Evolutionary conservation across 2,797 vertebrate species (phyloP).

Genomic region (Peromyscus melanophrys): DNA sequence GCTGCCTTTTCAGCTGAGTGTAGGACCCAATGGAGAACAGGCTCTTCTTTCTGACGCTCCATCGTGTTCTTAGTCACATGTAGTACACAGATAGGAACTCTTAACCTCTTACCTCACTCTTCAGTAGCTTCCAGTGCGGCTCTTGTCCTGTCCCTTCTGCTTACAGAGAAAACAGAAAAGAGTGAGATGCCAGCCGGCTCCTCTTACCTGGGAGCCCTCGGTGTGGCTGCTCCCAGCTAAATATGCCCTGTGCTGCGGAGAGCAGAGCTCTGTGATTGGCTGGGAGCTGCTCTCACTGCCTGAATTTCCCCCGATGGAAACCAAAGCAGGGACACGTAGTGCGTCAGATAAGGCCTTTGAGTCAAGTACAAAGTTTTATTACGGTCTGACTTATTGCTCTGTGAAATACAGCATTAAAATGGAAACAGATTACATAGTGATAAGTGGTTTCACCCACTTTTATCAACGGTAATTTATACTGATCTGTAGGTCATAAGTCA

Average conservation of each 20-base stretch:
- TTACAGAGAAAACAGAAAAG: slow-evolving; percentile 55
- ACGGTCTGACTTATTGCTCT: slow-evolving; percentile 87
- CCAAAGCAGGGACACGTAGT: slow-evolving; percentile 83
- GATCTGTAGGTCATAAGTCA: slow-evolving; percentile 71
- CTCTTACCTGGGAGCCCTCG: slow-evolving; percentile 72
- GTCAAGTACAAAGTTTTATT: slow-evolving; percentile 91
- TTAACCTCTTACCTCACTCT: slow-evolving; percentile 74
- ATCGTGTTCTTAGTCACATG: slow-evolving; percentile 47
- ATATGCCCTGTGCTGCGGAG: slow-evolving; percentile 85
- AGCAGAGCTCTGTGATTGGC: slow-evolving; percentile 87
- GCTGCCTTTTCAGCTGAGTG: background rate
- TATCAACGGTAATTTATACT: slow-evolving; percentile 56
- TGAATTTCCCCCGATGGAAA: slow-evolving; percentile 76
- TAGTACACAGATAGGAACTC: slow-evolving; percentile 4
- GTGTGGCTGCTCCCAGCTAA: slow-evolving; percentile 86
- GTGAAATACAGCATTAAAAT: slow-evolving; percentile 84
- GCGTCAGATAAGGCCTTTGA: slow-evolving; percentile 83
- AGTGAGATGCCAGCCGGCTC: slow-evolving; percentile 59
- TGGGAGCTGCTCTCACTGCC: slow-evolving; percentile 82
- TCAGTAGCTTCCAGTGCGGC: background rate
- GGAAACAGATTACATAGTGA: slow-evolving; percentile 85
- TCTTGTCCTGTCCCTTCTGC: slow-evolving; percentile 62
- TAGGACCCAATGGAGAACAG: background rate
- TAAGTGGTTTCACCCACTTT: slow-evolving; percentile 87
- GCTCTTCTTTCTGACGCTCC: background rate